Evolutionary conservation across 2,113 vertebrate genomes (phyloP), one percentile per base, ranked within the genome.

Genomic region (Rhinogobius similis): DNA sequence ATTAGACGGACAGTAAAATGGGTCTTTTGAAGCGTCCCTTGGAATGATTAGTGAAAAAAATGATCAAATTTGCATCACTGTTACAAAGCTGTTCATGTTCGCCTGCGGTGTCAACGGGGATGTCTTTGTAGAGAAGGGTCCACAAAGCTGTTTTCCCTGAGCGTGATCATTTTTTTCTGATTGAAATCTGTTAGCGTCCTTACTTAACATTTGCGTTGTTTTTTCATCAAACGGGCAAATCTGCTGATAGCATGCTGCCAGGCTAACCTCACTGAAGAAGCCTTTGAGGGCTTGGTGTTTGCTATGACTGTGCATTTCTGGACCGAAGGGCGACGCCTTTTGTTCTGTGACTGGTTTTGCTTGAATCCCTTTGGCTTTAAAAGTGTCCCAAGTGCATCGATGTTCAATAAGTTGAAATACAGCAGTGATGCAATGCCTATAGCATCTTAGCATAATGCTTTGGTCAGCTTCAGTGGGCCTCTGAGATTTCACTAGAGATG

Each of bases 231-330:
- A 12, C 3, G 16, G 55, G 6, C 55, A 7, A 27, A 38, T 41
- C 1, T 14, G 3, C 0, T 46, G 11, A 20, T 29, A 0, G 79
- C 44, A 82, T 71, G 72, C 67, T 13, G 18, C 26, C 23, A 64
- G 76, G 82, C 77, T 86, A 77, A 67, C 41, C 2, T 14, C 29
- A 8, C 70, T 50, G 18, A n/a, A 26, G 13, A 27, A 52, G 73
- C 61, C 32, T 10, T 10, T 52, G 58, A 87, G 55, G 82, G 87
- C 67, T 68, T 77, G 20, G 18, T 62, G 70, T 86, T 90, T 75
- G 70, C 76, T 29, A 77, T 95, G 94, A 95, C 93, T 90, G 76
- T 94, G 94, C 95, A 95, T 58, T 94, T 94, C 90, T 92, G 75
- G 67, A 81, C 46, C 72, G 75, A 82, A 79, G 88, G 90, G 91